Evolutionary conservation across 2,113 vertebrate species (phyloP).

Genomic region (Syngnathus floridae): DNA sequence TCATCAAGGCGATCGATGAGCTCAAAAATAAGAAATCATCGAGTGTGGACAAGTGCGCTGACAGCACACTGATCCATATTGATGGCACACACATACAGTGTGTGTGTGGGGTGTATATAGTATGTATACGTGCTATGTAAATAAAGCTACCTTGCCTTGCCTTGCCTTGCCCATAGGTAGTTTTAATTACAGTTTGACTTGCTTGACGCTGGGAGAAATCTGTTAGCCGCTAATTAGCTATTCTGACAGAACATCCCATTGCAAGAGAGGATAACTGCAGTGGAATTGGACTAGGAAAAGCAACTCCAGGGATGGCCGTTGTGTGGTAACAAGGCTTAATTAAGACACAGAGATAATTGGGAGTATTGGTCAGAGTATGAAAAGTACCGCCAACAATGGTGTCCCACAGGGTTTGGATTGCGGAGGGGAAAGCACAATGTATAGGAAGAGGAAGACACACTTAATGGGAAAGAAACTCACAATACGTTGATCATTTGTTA

Average conservation of each 20-base stretch:
- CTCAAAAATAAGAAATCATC: constrained; percentile 52
- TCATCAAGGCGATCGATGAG: constrained; percentile 24
- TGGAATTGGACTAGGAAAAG: constrained; percentile 53
- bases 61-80: constrained; percentile 47
- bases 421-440: neutral
- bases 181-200: no score
- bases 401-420: constrained; percentile 42
- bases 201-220: no score
- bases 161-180: no score
- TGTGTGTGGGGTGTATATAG: no score
- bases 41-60: constrained; percentile 38
- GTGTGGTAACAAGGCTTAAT: constrained; percentile 59
- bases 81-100: constrained; percentile 17
- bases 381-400: neutral
- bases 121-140: no score
- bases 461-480: neutral
- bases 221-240: constrained; percentile 58
- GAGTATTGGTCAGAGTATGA: constrained; percentile 13
- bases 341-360: constrained; percentile 63
- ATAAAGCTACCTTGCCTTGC: no score
- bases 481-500: neutral
- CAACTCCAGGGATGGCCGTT: constrained; percentile 35
- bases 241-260: constrained; percentile 58
- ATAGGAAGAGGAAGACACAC: constrained; percentile 3
- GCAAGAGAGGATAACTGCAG: constrained; percentile 56